phyloP scores from a whole-genome alignment of 2,888 invertebrate genomes.

The Phyllotreta striolata region DNA sequence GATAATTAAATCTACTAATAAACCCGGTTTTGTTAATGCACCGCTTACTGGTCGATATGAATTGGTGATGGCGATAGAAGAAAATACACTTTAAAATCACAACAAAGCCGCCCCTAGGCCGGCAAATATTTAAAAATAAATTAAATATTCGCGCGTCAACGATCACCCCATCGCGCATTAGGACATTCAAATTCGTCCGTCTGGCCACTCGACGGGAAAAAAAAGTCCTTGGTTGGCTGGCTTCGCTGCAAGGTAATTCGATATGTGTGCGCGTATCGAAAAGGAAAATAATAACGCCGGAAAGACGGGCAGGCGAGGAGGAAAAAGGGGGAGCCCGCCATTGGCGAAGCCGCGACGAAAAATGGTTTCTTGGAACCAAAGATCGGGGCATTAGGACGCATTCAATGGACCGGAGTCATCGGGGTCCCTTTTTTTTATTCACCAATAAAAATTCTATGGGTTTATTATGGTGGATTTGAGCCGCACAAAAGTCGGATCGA shows the following conservation, averaged over 20 bases:
- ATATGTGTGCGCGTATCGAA: background rate
- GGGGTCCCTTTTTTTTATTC: slow-evolving; percentile 18
- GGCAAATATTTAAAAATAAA: slow-evolving; percentile 1
- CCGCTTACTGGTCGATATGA: no score
- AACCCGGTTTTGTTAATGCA: no score
- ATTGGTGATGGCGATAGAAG: no score
- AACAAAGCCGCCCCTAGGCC: background rate
- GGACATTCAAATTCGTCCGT: slow-evolving; percentile 1
- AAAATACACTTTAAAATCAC: no score
- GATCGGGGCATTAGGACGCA: slow-evolving; percentile 12
- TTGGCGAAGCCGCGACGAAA: slow-evolving; percentile 29
- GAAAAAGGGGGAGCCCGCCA: slow-evolving; percentile 14
- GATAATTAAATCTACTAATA: no score
- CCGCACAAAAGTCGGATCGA: slow-evolving; percentile 2
- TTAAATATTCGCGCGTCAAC: slow-evolving; percentile 15
- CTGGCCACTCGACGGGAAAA: slow-evolving; percentile 14
- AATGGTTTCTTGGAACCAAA: slow-evolving; percentile 30
- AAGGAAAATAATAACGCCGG: no score
- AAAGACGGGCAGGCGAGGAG: background rate
- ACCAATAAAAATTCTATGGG: slow-evolving; percentile 20
- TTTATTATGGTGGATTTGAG: slow-evolving; percentile 20
- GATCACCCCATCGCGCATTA: background rate
- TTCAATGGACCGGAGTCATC: slow-evolving; percentile 15
- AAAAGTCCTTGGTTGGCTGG: slow-evolving; percentile 15
- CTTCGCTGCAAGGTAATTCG: slow-evolving; percentile 17